A percentile compares a stretch with the other conserved stretches of the same genome.
phyloP scores from a whole-genome alignment of 1,140 invertebrate species.

The Panulirus ornatus region DNA sequence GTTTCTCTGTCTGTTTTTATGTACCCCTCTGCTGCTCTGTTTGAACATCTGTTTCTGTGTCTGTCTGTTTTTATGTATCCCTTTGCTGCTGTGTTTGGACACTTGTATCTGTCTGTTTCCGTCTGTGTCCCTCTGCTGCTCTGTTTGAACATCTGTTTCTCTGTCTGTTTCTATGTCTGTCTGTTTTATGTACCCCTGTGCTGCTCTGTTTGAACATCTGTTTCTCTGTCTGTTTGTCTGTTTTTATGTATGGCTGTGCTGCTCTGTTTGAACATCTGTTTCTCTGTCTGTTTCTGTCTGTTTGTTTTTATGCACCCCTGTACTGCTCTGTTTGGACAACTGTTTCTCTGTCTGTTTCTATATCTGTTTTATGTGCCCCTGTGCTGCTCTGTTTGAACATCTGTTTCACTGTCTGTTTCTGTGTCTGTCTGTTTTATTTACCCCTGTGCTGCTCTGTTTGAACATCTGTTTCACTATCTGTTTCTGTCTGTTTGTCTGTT shows the following conservation, averaged over 20 bases:
- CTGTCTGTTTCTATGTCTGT: conserved; percentile 7
- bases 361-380: too few relatives aligned
- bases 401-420: too few relatives aligned
- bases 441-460: too few relatives aligned
- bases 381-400: too few relatives aligned
- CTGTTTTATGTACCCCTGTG: not conserved
- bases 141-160: not conserved
- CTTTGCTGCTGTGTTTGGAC: not conserved
- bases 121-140: too few relatives aligned
- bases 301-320: too few relatives aligned
- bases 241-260: not conserved
- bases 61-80: not conserved
- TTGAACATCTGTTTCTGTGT: conserved; percentile 4
- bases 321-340: too few relatives aligned
- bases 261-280: not conserved
- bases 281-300: conserved; percentile 14
- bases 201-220: not conserved
- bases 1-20: not conserved
- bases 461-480: too few relatives aligned
- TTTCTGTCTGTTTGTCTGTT: too few relatives aligned
- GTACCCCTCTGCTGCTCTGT: not conserved
- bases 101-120: not conserved
- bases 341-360: conserved; percentile 13
- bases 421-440: too few relatives aligned
- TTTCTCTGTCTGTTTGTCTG: not conserved